Conservation (phyloP, 1,140 invertebrate genomes). For the Pollicipes pollicipes region DNA sequence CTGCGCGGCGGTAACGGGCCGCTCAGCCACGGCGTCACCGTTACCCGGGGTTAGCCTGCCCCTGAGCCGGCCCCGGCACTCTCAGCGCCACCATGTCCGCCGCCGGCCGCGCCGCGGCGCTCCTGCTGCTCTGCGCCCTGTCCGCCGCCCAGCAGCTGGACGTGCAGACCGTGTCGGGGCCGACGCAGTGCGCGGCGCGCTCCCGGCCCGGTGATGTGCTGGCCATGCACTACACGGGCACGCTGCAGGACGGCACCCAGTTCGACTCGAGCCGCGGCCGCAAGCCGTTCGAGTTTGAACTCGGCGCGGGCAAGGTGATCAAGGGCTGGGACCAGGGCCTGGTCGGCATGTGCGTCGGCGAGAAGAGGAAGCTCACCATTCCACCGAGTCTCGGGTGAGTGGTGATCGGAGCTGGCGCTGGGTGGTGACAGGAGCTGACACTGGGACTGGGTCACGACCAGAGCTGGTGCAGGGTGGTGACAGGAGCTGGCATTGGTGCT, state of each 20-base stretch:
- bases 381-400: slow-evolving; percentile 65
- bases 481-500: background rate
- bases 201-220: slow-evolving; percentile 74
- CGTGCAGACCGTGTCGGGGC: slow-evolving; percentile 55
- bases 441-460: too few species aligned
- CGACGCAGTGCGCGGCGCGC: slow-evolving; percentile 58
- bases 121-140: background rate
- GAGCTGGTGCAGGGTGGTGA: background rate
- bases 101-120: too few species aligned
- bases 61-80: too few species aligned
- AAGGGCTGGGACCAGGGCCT: slow-evolving; percentile 81
- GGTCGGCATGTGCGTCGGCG: slow-evolving; percentile 80
- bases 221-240: slow-evolving; percentile 86
- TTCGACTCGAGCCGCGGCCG: slow-evolving; percentile 74
- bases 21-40: too few species aligned
- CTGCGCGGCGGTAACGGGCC: too few species aligned
- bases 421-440: background rate
- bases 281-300: slow-evolving; percentile 29
- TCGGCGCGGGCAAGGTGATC: slow-evolving; percentile 27
- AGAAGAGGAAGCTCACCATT: slow-evolving; percentile 76
- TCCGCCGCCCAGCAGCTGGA: slow-evolving; percentile 34
- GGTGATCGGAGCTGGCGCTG: slow-evolving; percentile 33
- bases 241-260: slow-evolving; percentile 65
- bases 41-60: background rate
- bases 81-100: too few species aligned